Percentiles rank a stretch among this genome's conserved stretches.
Conservation (phyloP, 2,888 invertebrate genomes). For the Glomeris marginata region DNA sequence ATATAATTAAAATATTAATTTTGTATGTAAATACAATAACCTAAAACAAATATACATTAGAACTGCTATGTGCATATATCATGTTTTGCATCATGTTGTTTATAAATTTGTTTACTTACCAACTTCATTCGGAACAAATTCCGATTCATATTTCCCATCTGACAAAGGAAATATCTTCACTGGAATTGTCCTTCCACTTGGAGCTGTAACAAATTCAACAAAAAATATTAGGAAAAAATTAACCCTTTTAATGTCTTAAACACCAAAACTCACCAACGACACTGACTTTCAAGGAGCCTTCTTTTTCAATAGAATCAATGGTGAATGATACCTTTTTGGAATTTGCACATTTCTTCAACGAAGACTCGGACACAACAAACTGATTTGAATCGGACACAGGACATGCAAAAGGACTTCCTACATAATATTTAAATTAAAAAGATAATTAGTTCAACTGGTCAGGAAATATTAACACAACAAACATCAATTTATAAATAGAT, state of each 20-base stretch:
- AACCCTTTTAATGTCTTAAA: constrained; percentile 23
- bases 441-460: background rate
- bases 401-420: constrained; percentile 62
- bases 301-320: constrained; percentile 38
- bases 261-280: constrained; percentile 19
- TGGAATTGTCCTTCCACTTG: constrained; percentile 64
- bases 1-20: background rate
- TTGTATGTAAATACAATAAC: constrained; percentile 1
- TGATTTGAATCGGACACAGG: constrained; percentile 54
- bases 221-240: background rate
- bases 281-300: constrained; percentile 21
- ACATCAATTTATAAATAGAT: constrained; percentile 1
- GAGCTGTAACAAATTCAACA: constrained; percentile 33
- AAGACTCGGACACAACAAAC: constrained; percentile 48
- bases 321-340: constrained; percentile 45
- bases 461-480: background rate
- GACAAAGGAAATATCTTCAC: constrained; percentile 44
- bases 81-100: too few species aligned
- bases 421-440: background rate
- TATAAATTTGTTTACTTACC: too few species aligned
- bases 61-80: too few species aligned
- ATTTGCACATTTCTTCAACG: constrained; percentile 52
- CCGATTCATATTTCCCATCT: constrained; percentile 54
- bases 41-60: too few species aligned
- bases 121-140: constrained; percentile 71